Evolutionary conservation across 2,888 invertebrate genomes (phyloP).

Genomic region (Dolichopus griseipennis): DNA sequence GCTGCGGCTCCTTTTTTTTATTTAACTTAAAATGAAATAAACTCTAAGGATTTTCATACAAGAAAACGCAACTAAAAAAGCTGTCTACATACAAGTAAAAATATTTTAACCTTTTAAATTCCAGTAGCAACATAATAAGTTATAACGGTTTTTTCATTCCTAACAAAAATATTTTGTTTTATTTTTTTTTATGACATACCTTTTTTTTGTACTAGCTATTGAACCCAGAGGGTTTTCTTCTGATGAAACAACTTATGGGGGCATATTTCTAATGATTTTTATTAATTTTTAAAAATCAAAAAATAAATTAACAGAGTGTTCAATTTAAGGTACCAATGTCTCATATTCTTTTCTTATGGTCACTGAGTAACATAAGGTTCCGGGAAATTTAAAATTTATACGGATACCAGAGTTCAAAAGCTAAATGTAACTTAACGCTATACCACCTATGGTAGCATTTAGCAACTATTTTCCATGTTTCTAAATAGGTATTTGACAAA

Average conservation of each 20-base stretch:
- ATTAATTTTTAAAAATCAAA: neutral
- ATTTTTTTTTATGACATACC: neutral
- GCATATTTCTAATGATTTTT: neutral
- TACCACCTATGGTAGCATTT: too few relatives aligned
- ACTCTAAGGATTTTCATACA: too few relatives aligned
- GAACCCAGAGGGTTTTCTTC: neutral
- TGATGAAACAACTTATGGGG: neutral
- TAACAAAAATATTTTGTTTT: neutral
- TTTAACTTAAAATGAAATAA: too few relatives aligned
- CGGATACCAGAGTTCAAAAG: too few relatives aligned
- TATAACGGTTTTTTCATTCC: neutral
- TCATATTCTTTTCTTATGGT: too few relatives aligned
- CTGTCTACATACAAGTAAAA: too few relatives aligned
- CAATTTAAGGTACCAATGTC: neutral
- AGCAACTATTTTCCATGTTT: too few relatives aligned
- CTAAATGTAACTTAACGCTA: too few relatives aligned
- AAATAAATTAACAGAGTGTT: neutral
- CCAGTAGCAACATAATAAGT: neutral
- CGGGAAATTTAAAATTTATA: too few relatives aligned
- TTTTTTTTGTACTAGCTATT: neutral
- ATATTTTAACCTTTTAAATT: neutral
- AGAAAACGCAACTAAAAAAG: neutral
- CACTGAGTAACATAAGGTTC: too few relatives aligned
- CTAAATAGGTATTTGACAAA: too few relatives aligned
- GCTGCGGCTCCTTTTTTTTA: too few relatives aligned